These are phyloP conservation scores for Cheilosia impressa DNA, from an alignment of 2,888 invertebrate genomes.

Conservation along the genomic window DNA sequence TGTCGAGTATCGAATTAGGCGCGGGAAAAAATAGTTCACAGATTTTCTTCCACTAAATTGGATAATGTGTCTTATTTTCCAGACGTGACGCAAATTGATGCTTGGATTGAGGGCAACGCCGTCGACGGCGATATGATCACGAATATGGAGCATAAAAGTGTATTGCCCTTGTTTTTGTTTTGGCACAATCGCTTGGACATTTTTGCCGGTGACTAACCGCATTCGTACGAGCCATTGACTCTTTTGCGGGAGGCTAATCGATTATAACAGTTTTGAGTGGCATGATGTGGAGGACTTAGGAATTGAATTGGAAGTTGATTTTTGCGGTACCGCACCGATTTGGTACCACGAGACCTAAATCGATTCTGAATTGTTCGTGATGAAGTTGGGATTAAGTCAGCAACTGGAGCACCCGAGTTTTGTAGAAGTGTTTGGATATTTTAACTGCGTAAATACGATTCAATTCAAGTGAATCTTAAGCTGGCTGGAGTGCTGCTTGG, in stretches of 20 bases:
- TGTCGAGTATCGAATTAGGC: slow-evolving; percentile 53
- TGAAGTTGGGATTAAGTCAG: slow-evolving; percentile 11
- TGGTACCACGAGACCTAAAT: slow-evolving; percentile 26
- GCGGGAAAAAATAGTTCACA: slow-evolving; percentile 60
- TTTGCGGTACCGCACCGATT: slow-evolving; percentile 19
- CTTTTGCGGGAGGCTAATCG: slow-evolving; percentile 59
- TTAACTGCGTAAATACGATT: no score
- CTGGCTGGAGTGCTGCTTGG: no score
- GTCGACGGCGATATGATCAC: slow-evolving; percentile 21
- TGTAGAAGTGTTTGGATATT: no score
- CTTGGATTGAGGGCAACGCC: slow-evolving; percentile 21
- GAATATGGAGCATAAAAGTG: slow-evolving; percentile 50
- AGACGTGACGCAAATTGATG: slow-evolving; percentile 6
- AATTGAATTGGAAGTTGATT: slow-evolving; percentile 13
- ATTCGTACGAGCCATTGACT: slow-evolving; percentile 59
- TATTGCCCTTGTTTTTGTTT: slow-evolving; percentile 51
- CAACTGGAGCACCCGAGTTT: neutral
- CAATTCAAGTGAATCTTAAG: no score
- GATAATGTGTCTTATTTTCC: slow-evolving; percentile 19
- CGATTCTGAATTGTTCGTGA: slow-evolving; percentile 18
- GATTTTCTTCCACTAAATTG: slow-evolving; percentile 51
- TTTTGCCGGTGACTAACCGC: slow-evolving; percentile 41
- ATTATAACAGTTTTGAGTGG: slow-evolving; percentile 64
- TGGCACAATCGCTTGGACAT: slow-evolving; percentile 39
- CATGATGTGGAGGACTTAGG: slow-evolving; percentile 30